Conservation (phyloP, 2,888 invertebrate genomes). For the Rhagonycha fulva region DNA sequence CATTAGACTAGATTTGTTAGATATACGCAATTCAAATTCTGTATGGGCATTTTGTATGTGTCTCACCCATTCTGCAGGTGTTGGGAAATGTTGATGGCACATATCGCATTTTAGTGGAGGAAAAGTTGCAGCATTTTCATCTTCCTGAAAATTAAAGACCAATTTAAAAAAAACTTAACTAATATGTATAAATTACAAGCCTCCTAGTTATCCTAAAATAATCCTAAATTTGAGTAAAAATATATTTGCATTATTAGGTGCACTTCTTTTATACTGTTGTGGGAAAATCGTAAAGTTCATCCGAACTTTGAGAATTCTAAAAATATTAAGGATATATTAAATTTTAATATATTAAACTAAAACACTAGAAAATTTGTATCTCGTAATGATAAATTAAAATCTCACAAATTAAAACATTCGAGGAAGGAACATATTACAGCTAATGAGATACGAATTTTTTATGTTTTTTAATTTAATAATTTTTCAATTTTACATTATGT, state of each 20-base stretch:
- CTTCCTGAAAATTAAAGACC: slow-evolving; percentile 56
- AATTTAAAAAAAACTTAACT: not conserved
- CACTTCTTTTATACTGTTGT: too few relatives aligned
- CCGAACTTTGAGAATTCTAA: too few relatives aligned
- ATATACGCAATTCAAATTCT: slow-evolving; percentile 76
- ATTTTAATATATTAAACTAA: too few relatives aligned
- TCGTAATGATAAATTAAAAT: too few relatives aligned
- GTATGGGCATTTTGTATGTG: slow-evolving; percentile 85
- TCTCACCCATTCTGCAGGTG: slow-evolving; percentile 85
- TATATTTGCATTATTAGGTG: not conserved
- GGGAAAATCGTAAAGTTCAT: too few relatives aligned
- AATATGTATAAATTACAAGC: not conserved
- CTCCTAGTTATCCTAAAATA: not conserved
- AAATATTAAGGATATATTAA: too few relatives aligned
- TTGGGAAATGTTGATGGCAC: slow-evolving; percentile 75
- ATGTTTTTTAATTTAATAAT: too few relatives aligned
- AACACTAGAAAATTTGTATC: too few relatives aligned
- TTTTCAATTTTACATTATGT: too few relatives aligned
- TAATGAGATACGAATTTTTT: too few relatives aligned
- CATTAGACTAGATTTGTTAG: slow-evolving; percentile 55
- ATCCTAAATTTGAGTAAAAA: not conserved
- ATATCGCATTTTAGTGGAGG: slow-evolving; percentile 78
- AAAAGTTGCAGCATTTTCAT: slow-evolving; percentile 69
- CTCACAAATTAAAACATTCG: too few relatives aligned
- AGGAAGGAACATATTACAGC: too few relatives aligned